phyloP scores from a whole-genome alignment of 2,113 vertebrate genomes.

The Gorilla gorilla region DNA sequence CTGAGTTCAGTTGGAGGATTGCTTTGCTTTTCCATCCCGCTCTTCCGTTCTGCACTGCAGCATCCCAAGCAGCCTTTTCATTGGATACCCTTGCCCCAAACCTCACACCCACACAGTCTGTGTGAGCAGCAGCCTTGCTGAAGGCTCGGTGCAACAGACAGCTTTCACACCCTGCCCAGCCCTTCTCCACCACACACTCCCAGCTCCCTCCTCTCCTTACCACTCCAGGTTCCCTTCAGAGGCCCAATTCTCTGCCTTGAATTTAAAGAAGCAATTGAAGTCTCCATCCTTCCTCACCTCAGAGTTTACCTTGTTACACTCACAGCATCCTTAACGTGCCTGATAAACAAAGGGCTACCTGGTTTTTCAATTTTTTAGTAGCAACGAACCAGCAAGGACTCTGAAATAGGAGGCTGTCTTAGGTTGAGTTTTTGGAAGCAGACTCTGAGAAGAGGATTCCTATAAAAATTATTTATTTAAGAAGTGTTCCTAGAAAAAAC shows the following conservation, averaged over 20 bases:
- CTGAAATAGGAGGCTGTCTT: not conserved
- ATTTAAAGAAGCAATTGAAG: not conserved
- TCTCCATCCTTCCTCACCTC: not conserved
- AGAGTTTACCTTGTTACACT: not conserved
- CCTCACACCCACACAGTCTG: not conserved
- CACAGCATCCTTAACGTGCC: not conserved
- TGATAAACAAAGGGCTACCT: not conserved
- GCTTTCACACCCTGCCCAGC: not conserved
- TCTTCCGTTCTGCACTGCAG: not conserved
- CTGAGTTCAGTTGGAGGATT: not conserved
- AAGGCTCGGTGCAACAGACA: not conserved
- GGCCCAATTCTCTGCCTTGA: not conserved
- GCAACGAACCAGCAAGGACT: not conserved
- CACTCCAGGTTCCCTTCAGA: not conserved
- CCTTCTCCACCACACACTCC: not conserved
- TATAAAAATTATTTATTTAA: not conserved
- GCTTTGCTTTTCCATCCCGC: not conserved
- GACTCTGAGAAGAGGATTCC: slow-evolving; percentile 20
- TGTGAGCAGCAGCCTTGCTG: not conserved
- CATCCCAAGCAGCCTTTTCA: not conserved
- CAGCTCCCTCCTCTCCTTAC: not conserved
- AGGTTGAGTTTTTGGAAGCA: slow-evolving; percentile 5
- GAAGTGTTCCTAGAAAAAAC: not conserved
- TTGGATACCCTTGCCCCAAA: not conserved
- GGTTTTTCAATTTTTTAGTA: not conserved